Conservation (phyloP, 2,797 vertebrate genomes). For the Oceanodroma leucorhoa region DNA sequence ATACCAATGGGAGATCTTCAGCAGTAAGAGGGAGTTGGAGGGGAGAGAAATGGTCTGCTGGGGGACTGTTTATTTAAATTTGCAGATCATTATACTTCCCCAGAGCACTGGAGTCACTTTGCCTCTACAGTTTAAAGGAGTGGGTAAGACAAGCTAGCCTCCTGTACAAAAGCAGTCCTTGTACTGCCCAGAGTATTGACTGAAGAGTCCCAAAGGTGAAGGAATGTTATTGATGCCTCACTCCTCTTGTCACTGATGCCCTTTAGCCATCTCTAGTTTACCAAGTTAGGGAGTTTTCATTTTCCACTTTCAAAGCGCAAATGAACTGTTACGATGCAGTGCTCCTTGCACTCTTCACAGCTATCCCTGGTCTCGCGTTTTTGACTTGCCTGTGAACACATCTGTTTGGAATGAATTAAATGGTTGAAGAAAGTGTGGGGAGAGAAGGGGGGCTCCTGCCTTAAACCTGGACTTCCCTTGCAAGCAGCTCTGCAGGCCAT, state of each 20-base stretch:
- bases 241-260: neutral
- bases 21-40: constrained; percentile 13
- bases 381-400: neutral
- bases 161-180: neutral
- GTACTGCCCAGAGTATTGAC: neutral
- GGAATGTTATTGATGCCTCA: constrained; percentile 33
- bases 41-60: constrained; percentile 22
- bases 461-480: constrained; percentile 48
- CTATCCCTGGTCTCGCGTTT: neutral
- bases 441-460: constrained; percentile 17
- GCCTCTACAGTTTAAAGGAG: neutral
- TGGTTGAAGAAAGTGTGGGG: neutral
- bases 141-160: neutral
- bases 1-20: constrained; percentile 51
- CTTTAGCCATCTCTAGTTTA: neutral
- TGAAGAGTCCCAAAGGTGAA: constrained; percentile 33
- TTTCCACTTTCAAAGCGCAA: neutral
- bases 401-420: neutral
- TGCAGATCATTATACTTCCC: neutral
- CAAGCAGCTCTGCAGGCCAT: neutral
- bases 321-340: neutral
- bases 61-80: constrained; percentile 16
- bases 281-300: neutral
- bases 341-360: constrained; percentile 43
- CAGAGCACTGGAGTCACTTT: constrained; percentile 54